phyloP scores from a whole-genome alignment of 1,140 invertebrate species.

The Penaeus vannamei region DNA sequence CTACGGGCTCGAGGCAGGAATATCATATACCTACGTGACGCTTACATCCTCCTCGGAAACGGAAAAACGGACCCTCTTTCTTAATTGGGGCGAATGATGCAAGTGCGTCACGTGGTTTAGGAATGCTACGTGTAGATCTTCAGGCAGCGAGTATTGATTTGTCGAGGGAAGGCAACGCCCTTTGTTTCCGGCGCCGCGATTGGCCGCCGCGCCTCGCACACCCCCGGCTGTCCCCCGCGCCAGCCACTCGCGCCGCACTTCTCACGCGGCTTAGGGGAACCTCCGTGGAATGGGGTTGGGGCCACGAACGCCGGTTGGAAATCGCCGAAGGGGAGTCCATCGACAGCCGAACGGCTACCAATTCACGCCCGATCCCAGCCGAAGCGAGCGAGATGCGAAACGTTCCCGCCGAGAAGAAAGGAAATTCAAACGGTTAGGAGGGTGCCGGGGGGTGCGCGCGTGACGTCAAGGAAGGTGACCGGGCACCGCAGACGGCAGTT shows the following conservation, averaged over 20 bases:
- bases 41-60: too few relatives aligned
- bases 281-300: not conserved
- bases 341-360: not conserved
- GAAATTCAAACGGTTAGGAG: not conserved
- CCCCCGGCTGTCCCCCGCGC: constrained; percentile 26
- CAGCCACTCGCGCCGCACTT: constrained; percentile 14
- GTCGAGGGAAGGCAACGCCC: constrained; percentile 39
- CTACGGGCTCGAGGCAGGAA: too few relatives aligned
- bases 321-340: not conserved
- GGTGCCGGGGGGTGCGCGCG: not conserved
- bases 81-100: too few relatives aligned
- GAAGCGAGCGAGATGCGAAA: not conserved
- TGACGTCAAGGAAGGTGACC: constrained; percentile 58
- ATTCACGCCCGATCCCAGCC: not conserved
- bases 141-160: constrained; percentile 48
- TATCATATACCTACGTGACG: too few relatives aligned
- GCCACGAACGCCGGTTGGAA: not conserved
- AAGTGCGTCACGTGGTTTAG: too few relatives aligned
- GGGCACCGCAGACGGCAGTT: not conserved
- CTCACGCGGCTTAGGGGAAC: not conserved
- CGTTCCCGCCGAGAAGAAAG: not conserved
- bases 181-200: constrained; percentile 31
- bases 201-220: constrained; percentile 42
- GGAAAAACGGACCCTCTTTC: too few relatives aligned
- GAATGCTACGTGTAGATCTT: too few relatives aligned